Evolutionary conservation across 2,888 invertebrate genomes (phyloP).

Genomic region (Oxytorus armatus): DNA sequence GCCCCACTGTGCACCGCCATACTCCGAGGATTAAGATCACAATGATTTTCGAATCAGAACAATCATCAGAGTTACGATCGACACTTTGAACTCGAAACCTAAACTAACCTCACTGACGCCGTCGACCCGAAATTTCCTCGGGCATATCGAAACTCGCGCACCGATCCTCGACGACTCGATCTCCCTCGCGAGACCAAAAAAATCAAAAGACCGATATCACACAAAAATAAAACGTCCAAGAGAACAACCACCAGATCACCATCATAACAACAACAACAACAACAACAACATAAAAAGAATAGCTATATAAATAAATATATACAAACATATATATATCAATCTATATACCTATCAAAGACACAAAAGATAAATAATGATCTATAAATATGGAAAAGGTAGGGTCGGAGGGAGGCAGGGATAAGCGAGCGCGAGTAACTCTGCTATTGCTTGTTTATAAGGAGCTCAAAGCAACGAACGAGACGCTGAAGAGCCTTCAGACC

Average conservation of each 20-base stretch:
- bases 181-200: conserved; percentile 27
- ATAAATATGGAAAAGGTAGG: no score
- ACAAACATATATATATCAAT: conserved; percentile 15
- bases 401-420: conserved; percentile 48
- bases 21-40: neutral
- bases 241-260: conserved; percentile 37
- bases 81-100: no score
- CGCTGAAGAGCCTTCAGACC: conserved; percentile 92
- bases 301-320: conserved; percentile 26
- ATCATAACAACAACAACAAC: conserved; percentile 55
- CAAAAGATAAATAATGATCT: conserved; percentile 63
- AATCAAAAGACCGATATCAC: no score
- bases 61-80: neutral
- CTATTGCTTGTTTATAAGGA: conserved; percentile 87
- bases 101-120: neutral
- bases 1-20: no score
- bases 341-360: conserved; percentile 46
- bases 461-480: conserved; percentile 93
- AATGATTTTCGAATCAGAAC: neutral
- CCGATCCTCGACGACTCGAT: conserved; percentile 60
- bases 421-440: conserved; percentile 77
- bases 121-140: neutral
- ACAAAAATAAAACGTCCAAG: conserved; percentile 21
- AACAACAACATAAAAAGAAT: conserved; percentile 35
- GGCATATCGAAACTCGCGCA: conserved; percentile 3